Evolutionary conservation across 2,797 vertebrate species (phyloP).

Genomic region (Merluccius polli): DNA sequence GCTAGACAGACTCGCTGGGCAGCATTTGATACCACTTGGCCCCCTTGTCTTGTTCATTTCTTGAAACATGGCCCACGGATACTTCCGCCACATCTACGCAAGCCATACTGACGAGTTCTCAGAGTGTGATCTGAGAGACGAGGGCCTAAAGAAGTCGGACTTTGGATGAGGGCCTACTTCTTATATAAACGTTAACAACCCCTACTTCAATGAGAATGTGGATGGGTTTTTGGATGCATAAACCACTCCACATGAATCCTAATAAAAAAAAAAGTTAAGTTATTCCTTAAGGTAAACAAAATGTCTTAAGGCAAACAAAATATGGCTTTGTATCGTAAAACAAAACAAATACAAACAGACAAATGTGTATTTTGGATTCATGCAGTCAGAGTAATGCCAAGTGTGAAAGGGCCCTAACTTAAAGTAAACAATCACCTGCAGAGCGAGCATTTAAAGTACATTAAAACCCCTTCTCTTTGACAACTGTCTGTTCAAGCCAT

Average conservation of each 20-base stretch:
- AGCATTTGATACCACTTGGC: slow-evolving; percentile 20
- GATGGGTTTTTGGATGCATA: background rate
- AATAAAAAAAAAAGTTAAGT: background rate
- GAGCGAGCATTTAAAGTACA: too few relatives aligned
- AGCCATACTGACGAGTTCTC: background rate
- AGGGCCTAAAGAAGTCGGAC: background rate
- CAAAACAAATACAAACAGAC: background rate
- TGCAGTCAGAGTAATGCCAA: background rate
- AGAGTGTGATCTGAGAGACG: background rate
- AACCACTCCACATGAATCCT: background rate
- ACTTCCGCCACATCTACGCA: background rate
- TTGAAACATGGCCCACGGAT: background rate
- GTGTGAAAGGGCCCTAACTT: slow-evolving; percentile 1
- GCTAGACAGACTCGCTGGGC: slow-evolving; percentile 23
- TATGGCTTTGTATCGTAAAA: background rate
- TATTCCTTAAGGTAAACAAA: background rate
- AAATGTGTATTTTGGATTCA: background rate
- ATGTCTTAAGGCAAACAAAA: background rate
- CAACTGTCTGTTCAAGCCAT: slow-evolving; percentile 6
- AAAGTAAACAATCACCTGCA: too few relatives aligned
- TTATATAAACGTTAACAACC: background rate
- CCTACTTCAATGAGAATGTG: background rate
- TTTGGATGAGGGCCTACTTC: background rate
- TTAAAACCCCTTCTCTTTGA: slow-evolving; percentile 24
- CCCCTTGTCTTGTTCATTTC: background rate